phyloP scores from a whole-genome alignment of 2,888 invertebrate genomes.

The Epirrhoe alternata region DNA sequence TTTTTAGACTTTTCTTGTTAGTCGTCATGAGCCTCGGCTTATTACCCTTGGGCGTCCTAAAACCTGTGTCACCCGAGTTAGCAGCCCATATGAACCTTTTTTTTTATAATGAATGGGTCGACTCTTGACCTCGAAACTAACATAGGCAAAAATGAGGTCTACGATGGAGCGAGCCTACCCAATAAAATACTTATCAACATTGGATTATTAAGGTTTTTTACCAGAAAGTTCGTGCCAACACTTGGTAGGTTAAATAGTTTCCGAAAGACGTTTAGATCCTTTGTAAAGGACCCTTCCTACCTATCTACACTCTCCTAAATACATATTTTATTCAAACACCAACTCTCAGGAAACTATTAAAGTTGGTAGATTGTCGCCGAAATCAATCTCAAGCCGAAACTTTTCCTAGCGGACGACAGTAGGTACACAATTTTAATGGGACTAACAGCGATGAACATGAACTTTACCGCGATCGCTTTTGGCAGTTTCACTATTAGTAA shows the following conservation, averaged over 20 bases:
- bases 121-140: no score
- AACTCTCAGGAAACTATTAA: constrained; percentile 52
- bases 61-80: no score
- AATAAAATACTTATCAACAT: no score
- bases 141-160: no score
- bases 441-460: background rate
- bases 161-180: no score
- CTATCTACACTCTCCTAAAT: constrained; percentile 37
- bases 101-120: no score
- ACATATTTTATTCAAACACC: constrained; percentile 54
- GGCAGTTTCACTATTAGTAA: no score
- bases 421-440: background rate
- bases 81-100: no score
- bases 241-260: background rate
- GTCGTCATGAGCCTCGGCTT: no score
- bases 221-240: background rate
- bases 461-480: no score
- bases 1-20: no score
- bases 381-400: constrained; percentile 57
- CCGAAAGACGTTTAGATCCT: constrained; percentile 1
- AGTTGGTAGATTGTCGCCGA: constrained; percentile 51
- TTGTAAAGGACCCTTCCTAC: constrained; percentile 20
- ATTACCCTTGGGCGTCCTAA: no score
- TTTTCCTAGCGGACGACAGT: background rate
- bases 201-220: background rate